A percentile compares a stretch with the other conserved stretches of the same genome.
These are phyloP conservation scores for Pantelozetes paolii DNA, from an alignment of 2,888 invertebrate genomes.

Conservation along the genomic window DNA sequence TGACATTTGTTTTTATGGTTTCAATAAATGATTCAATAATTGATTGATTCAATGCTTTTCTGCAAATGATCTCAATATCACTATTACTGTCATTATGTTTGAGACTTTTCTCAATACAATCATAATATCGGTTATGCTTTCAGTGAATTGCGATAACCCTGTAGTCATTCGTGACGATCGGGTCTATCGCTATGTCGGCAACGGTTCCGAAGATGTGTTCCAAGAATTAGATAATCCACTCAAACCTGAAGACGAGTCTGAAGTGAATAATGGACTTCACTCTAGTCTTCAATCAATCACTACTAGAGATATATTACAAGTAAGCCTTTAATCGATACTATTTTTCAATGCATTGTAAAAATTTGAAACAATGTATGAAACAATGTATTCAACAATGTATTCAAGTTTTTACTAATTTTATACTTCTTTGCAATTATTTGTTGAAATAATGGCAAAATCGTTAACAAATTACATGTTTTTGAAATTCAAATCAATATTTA, in stretches of 20 bases:
- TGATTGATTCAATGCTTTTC: neutral
- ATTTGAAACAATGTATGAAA: no score
- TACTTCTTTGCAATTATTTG: no score
- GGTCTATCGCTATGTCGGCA: conserved; percentile 32
- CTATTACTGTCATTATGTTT: conserved; percentile 27
- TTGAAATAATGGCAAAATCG: no score
- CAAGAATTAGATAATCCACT: no score
- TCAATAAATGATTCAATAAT: neutral
- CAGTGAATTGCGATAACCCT: conserved; percentile 12
- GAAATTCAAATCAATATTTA: no score
- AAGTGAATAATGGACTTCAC: neutral
- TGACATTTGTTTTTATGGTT: neutral
- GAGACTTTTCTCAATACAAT: conserved; percentile 30
- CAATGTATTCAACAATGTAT: no score
- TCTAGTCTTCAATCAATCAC: neutral
- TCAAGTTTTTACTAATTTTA: no score
- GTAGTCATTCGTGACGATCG: conserved; percentile 17
- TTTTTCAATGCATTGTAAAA: no score
- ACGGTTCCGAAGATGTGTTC: neutral
- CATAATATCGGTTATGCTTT: conserved; percentile 12
- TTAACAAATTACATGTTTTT: no score
- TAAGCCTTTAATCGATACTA: no score
- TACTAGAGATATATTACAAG: no score
- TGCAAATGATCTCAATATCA: conserved; percentile 29
- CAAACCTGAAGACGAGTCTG: neutral